Conservation (phyloP, 2,888 invertebrate species). For the Zaprionus bogoriensis region DNA sequence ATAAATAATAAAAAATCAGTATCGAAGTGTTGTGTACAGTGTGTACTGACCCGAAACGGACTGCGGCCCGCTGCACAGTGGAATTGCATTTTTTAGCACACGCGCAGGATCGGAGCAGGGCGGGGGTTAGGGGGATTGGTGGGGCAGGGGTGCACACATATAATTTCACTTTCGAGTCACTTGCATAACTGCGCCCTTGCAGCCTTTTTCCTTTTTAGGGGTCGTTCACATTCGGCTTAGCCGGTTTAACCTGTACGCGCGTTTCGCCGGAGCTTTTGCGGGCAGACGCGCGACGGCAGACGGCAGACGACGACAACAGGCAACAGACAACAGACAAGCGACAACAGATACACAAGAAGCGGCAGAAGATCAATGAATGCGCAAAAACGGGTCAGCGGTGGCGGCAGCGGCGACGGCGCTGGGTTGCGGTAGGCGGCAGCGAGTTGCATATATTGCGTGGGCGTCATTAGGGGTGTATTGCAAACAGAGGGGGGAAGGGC, state of each 20-base stretch:
- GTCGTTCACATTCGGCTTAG: conserved; percentile 61
- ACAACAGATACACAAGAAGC: conserved; percentile 66
- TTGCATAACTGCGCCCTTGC: conserved; percentile 49
- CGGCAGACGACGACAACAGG: background rate
- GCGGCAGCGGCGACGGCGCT: too few relatives aligned
- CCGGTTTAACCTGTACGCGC: conserved; percentile 60
- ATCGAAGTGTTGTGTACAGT: conserved; percentile 39
- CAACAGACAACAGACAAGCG: conserved; percentile 32
- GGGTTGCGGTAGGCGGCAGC: conserved; percentile 45
- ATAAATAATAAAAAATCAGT: conserved; percentile 21
- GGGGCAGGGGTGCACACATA: background rate
- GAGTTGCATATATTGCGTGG: conserved; percentile 50
- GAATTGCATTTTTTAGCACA: conserved; percentile 10
- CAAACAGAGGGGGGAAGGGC: background rate
- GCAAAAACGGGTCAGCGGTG: conserved; percentile 72
- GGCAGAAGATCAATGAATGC: conserved; percentile 66
- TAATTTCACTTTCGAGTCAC: conserved; percentile 35
- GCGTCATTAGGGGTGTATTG: conserved; percentile 46
- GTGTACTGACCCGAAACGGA: conserved; percentile 30
- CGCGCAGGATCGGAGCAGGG: background rate
- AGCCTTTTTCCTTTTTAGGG: conserved; percentile 43
- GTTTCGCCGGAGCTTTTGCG: background rate
- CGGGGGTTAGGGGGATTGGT: background rate
- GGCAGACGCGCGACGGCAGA: background rate
- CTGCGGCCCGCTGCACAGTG: conserved; percentile 2